Percentiles rank a stretch among this genome's conserved stretches.
Evolutionary conservation across 2,888 invertebrate species (phyloP).

Genomic region (Meteorus colon): DNA sequence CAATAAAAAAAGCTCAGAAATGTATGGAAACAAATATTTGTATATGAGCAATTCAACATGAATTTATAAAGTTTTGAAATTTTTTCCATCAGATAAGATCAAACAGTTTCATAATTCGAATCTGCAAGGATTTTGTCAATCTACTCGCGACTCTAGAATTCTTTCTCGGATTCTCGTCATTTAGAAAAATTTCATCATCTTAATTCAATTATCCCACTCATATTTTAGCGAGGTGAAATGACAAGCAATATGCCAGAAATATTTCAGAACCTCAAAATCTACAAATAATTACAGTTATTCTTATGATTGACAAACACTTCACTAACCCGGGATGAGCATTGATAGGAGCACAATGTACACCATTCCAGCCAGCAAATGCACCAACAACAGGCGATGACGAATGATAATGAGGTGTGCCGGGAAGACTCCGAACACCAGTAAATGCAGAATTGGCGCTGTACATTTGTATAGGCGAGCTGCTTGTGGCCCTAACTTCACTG

Average conservation of each 20-base stretch:
- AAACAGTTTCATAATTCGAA: constrained; percentile 65
- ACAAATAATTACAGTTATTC: constrained; percentile 22
- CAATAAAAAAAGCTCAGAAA: constrained; percentile 35
- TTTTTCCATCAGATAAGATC: constrained; percentile 68
- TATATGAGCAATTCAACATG: neutral
- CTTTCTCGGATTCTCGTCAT: constrained; percentile 67
- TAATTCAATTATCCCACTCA: constrained; percentile 9
- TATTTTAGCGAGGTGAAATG: neutral
- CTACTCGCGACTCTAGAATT: constrained; percentile 68
- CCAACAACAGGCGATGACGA: constrained; percentile 66
- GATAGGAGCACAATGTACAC: constrained; percentile 63
- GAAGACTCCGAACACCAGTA: constrained; percentile 68
- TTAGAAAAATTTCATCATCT: constrained; percentile 40
- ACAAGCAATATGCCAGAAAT: neutral
- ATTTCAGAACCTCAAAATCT: neutral
- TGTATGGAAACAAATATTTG: constrained; percentile 20
- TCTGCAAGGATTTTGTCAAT: constrained; percentile 62
- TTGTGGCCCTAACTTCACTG: constrained; percentile 64
- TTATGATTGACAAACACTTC: neutral
- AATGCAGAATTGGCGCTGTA: constrained; percentile 64
- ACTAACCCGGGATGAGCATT: constrained; percentile 61
- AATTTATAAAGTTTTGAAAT: neutral
- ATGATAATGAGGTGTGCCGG: constrained; percentile 68
- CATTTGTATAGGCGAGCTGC: constrained; percentile 67
- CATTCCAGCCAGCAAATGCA: constrained; percentile 64